These are phyloP conservation scores for Gallinago media DNA, from an alignment of 2,113 vertebrate species.

Conservation along the genomic window DNA sequence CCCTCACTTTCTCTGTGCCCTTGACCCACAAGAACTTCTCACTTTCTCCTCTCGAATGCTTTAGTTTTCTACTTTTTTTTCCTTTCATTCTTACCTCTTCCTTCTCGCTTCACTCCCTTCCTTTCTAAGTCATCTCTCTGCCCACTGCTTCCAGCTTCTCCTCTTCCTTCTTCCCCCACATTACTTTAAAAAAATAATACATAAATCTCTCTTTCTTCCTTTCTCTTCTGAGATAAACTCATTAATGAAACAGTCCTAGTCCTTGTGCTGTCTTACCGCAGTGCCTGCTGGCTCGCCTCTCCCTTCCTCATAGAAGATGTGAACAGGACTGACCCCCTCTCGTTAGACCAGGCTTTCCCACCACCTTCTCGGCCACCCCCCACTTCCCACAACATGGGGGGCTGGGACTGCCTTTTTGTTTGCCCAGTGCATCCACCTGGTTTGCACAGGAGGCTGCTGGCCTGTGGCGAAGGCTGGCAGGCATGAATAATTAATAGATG, in stretches of 20 bases:
- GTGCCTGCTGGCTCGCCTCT: neutral
- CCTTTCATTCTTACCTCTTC: neutral
- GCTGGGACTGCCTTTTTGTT: neutral
- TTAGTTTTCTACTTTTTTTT: accelerated
- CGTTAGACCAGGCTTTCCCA: neutral
- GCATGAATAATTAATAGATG: neutral
- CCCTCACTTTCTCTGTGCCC: neutral
- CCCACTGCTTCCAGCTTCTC: neutral
- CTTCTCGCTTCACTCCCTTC: neutral
- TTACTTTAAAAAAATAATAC: neutral
- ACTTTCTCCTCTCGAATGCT: neutral
- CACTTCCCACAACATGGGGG: accelerated
- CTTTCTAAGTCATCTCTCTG: neutral
- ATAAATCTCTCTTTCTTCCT: neutral
- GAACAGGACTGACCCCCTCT: neutral
- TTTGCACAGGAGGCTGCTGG: neutral
- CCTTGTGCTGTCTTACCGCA: accelerated
- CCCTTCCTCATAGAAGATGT: neutral
- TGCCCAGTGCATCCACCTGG: neutral
- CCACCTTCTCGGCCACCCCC: accelerated
- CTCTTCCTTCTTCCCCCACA: neutral
- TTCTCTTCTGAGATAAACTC: neutral
- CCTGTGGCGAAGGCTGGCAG: neutral
- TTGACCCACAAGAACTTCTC: neutral
- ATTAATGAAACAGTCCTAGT: neutral